Conservation (phyloP, 2,113 vertebrate genomes). For the Plotosus lineatus region DNA sequence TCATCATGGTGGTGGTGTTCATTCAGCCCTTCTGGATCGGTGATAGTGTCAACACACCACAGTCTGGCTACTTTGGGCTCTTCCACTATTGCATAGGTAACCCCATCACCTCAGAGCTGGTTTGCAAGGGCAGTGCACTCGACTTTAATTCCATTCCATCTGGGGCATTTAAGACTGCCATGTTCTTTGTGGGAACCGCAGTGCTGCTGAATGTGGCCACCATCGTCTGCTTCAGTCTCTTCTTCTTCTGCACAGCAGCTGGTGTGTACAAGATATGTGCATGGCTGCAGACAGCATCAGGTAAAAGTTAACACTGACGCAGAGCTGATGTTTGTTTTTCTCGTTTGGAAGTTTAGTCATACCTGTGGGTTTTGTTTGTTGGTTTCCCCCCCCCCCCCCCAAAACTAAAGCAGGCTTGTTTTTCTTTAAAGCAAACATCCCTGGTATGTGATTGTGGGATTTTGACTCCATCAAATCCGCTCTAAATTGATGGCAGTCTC, state of each 20-base stretch:
- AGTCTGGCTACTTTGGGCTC: constrained; percentile 95
- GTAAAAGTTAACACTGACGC: constrained; percentile 66
- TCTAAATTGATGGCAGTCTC: neutral
- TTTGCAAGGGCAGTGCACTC: constrained; percentile 87
- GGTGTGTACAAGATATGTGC: constrained; percentile 93
- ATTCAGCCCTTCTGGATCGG: constrained; percentile 98
- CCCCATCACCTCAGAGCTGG: constrained; percentile 89
- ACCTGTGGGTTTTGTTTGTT: too few relatives aligned
- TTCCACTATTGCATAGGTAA: constrained; percentile 96
- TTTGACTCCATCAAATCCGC: neutral
- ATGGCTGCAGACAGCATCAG: constrained; percentile 94
- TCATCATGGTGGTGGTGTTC: constrained; percentile 91
- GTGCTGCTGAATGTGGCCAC: constrained; percentile 91
- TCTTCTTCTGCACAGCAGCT: constrained; percentile 90
- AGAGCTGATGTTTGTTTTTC: neutral
- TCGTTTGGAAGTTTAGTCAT: neutral
- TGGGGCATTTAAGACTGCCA: constrained; percentile 90
- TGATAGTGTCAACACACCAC: constrained; percentile 91
- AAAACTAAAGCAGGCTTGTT: neutral
- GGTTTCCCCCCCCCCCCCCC: too few relatives aligned
- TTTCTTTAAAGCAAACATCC: neutral
- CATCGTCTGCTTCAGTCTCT: constrained; percentile 88
- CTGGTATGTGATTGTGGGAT: neutral
- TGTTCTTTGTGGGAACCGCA: constrained; percentile 89
- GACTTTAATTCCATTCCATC: constrained; percentile 92